These are phyloP conservation scores for Leptopilina clavipes DNA, from an alignment of 1,140 invertebrate genomes.

Conservation along the genomic window DNA sequence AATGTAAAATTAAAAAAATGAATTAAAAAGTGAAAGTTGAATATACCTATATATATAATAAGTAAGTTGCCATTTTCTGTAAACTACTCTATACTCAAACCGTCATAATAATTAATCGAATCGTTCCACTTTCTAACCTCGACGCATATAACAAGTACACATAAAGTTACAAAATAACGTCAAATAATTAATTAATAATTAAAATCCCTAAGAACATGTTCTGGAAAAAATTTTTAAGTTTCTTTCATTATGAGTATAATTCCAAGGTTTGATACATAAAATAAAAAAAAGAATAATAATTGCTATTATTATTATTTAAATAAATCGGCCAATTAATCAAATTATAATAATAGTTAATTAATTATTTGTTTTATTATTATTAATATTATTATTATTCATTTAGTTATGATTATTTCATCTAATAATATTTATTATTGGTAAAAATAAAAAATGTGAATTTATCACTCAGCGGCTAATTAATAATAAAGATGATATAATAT, in stretches of 20 bases:
- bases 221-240: not conserved
- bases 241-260: not conserved
- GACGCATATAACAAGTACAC: conserved; percentile 45
- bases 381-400: too few species aligned
- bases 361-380: too few species aligned
- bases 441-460: too few species aligned
- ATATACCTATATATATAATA: not conserved
- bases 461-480: too few species aligned
- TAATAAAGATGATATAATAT: too few species aligned
- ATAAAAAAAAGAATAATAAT: too few species aligned
- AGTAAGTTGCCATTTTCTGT: conserved; percentile 36
- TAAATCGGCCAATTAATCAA: too few species aligned
- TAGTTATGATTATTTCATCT: too few species aligned
- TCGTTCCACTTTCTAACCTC: conserved; percentile 59
- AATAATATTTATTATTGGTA: too few species aligned
- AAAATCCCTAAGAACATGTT: not conserved
- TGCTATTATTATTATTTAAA: too few species aligned
- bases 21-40: conserved; percentile 43
- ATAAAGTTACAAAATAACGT: conserved; percentile 16
- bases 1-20: conserved; percentile 36
- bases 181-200: conserved; percentile 3
- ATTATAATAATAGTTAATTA: too few species aligned
- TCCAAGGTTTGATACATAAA: too few species aligned
- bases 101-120: conserved; percentile 59
- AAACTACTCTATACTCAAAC: not conserved